Evolutionary conservation across 2,113 vertebrate genomes (phyloP).

Genomic region (Pelodiscus sinensis): DNA sequence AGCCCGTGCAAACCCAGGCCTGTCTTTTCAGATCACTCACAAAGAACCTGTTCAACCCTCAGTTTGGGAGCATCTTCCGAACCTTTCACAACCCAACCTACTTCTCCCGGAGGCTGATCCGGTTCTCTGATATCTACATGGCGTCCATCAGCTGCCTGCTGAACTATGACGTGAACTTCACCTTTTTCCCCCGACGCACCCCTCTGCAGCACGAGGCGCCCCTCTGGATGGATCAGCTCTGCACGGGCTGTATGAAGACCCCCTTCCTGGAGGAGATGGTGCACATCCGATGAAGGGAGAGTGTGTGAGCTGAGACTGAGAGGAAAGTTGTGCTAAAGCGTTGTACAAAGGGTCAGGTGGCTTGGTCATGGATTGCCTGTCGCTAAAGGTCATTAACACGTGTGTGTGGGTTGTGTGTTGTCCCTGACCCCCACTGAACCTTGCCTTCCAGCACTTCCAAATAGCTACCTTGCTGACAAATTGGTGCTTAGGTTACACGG

Average conservation of each 20-base stretch:
- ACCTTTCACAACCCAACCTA: conserved; percentile 88
- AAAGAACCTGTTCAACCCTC: conserved; percentile 85
- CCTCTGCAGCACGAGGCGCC: conserved; percentile 85
- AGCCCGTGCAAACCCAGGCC: neutral
- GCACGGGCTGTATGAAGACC: conserved; percentile 87
- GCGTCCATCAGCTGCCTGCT: conserved; percentile 85
- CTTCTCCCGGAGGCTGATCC: conserved; percentile 83
- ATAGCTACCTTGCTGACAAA: neutral
- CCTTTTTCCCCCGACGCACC: conserved; percentile 85
- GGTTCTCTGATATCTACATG: conserved; percentile 87
- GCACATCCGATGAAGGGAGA: conserved; percentile 80
- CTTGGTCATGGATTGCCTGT: conserved; percentile 5
- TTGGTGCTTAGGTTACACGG: neutral
- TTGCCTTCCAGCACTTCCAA: conserved; percentile 36
- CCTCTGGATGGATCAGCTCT: conserved; percentile 88
- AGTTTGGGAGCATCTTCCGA: conserved; percentile 87
- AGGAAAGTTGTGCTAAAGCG: neutral
- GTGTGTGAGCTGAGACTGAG: neutral
- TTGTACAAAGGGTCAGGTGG: neutral
- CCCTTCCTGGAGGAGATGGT: conserved; percentile 86
- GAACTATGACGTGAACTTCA: conserved; percentile 83
- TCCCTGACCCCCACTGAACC: neutral
- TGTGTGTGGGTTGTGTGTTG: conserved; percentile 23
- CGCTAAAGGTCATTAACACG: conserved; percentile 58
- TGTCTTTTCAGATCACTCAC: conserved; percentile 75